Conservation (phyloP, 1,140 invertebrate genomes). For the Pseudomyrmex sp. region DNA sequence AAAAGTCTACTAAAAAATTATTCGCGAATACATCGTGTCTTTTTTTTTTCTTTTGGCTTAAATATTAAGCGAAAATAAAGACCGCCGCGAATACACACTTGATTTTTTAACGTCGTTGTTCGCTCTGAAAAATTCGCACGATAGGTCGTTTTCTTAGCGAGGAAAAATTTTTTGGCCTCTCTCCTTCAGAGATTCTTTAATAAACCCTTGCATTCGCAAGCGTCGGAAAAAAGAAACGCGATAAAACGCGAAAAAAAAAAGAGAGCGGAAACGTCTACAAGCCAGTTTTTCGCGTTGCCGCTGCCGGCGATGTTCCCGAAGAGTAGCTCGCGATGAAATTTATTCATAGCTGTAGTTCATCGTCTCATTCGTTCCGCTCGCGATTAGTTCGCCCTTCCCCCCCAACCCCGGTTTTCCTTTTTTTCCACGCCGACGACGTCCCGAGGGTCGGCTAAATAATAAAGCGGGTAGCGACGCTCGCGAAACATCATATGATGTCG, state of each 20-base stretch:
- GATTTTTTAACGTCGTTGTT: too few species aligned
- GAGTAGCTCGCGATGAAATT: slow-evolving; percentile 58
- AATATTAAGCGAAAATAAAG: too few species aligned
- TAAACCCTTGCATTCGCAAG: neutral
- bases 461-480: slow-evolving; percentile 60
- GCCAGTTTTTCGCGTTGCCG: neutral
- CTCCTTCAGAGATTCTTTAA: neutral
- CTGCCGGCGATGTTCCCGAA: slow-evolving; percentile 25
- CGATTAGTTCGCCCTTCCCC: slow-evolving; percentile 57
- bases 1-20: too few species aligned
- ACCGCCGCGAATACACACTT: too few species aligned
- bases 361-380: slow-evolving; percentile 51
- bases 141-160: too few species aligned
- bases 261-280: slow-evolving; percentile 17
- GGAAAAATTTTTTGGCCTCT: too few species aligned
- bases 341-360: slow-evolving; percentile 68
- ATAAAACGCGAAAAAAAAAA: neutral
- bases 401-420: slow-evolving; percentile 28
- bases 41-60: too few species aligned
- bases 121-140: too few species aligned
- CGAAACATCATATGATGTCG: slow-evolving; percentile 21
- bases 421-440: slow-evolving; percentile 56
- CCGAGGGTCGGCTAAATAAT: slow-evolving; percentile 65
- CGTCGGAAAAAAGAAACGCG: too few species aligned
- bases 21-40: too few species aligned